phyloP scores from a whole-genome alignment of 2,797 vertebrate species.

The Taenioides sp. region DNA sequence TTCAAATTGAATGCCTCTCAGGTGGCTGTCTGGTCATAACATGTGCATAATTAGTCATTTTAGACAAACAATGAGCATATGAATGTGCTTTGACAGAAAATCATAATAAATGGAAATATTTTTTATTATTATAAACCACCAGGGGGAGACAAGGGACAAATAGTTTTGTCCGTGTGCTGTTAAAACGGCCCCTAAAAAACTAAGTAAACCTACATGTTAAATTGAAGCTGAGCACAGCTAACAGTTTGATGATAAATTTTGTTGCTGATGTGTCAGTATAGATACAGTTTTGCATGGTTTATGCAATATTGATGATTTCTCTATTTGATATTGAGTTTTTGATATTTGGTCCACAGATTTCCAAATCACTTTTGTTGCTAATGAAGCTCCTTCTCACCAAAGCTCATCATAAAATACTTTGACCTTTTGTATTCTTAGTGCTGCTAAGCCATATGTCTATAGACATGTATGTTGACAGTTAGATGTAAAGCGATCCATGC shows the following conservation, averaged over 20 bases:
- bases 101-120: not conserved
- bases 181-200: not conserved
- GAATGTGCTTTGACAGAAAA: not conserved
- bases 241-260: no score
- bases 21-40: no score
- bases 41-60: no score
- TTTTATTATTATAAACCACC: slow-evolving; percentile 20
- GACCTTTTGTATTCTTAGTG: slow-evolving; percentile 48
- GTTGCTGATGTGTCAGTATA: no score
- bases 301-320: not conserved
- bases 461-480: slow-evolving; percentile 22
- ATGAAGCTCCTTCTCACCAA: slow-evolving; percentile 17
- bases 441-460: slow-evolving; percentile 48
- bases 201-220: not conserved
- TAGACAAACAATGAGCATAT: not conserved
- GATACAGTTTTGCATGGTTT: not conserved
- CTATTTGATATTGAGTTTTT: not conserved
- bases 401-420: slow-evolving; percentile 31
- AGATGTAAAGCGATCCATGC: slow-evolving; percentile 21
- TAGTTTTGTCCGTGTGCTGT: not conserved
- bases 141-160: slow-evolving; percentile 41
- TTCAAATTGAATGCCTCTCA: no score
- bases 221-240: not conserved
- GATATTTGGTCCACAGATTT: not conserved
- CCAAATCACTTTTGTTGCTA: not conserved